phyloP scores from a whole-genome alignment of 2,888 invertebrate species.

The Dexiosoma caninum region DNA sequence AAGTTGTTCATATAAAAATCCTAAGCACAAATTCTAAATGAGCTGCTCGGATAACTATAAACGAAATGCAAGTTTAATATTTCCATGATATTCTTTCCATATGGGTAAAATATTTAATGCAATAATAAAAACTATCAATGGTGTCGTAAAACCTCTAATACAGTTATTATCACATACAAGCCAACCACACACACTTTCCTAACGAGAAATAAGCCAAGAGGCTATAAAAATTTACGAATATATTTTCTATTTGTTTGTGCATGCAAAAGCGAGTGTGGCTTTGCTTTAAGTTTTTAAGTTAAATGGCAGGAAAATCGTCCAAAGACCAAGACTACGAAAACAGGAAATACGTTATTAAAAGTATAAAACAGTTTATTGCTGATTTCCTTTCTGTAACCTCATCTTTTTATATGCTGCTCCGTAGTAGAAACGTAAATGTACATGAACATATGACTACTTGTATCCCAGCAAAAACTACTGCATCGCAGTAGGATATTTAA shows the following conservation, averaged over 20 bases:
- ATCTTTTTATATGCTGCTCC: neutral
- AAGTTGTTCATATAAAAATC: neutral
- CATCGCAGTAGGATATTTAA: too few relatives aligned
- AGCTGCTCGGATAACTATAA: too few relatives aligned
- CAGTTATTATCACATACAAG: neutral
- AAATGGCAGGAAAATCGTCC: conserved; percentile 35
- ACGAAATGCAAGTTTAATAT: conserved; percentile 2
- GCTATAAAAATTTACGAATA: conserved; percentile 36
- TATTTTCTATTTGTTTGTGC: neutral
- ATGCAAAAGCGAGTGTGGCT: conserved; percentile 13
- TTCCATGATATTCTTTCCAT: conserved; percentile 14
- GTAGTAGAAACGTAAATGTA: too few relatives aligned
- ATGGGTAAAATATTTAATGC: neutral
- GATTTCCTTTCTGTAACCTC: conserved; percentile 30
- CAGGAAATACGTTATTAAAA: conserved; percentile 45
- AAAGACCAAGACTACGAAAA: conserved; percentile 29
- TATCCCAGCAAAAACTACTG: too few relatives aligned
- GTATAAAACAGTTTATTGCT: conserved; percentile 50
- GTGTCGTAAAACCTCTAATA: conserved; percentile 33
- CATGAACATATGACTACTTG: too few relatives aligned
- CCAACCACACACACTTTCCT: too few relatives aligned
- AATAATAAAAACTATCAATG: conserved; percentile 35
- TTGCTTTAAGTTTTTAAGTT: conserved; percentile 31
- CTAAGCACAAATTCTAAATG: neutral
- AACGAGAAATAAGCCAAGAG: conserved; percentile 8